phyloP scores from a whole-genome alignment of 1,140 invertebrate genomes.

The Orius insidiosus region DNA sequence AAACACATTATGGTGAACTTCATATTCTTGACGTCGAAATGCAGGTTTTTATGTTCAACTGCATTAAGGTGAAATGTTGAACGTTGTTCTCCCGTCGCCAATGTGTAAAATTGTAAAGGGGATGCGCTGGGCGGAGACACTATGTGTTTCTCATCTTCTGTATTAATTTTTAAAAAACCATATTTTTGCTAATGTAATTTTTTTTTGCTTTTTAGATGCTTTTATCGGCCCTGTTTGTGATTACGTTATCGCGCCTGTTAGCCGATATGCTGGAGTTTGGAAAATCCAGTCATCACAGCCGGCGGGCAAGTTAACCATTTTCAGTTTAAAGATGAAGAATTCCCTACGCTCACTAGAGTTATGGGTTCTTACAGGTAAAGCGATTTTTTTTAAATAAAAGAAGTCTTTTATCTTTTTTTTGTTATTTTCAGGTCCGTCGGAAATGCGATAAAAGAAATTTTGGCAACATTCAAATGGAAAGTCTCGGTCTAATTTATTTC shows the following conservation, averaged over 20 bases:
- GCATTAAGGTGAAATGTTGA: no score
- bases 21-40: no score
- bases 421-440: no score
- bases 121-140: no score
- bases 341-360: slow-evolving; percentile 64
- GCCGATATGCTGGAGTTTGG: slow-evolving; percentile 75
- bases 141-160: no score
- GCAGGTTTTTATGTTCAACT: no score
- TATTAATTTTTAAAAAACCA: no score
- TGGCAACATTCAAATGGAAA: slow-evolving; percentile 44
- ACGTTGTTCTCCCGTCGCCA: no score
- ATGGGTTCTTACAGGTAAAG: slow-evolving; percentile 55
- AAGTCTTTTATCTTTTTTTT: background rate
- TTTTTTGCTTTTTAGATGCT: slow-evolving; percentile 39
- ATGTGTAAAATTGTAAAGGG: no score
- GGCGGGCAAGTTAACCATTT: slow-evolving; percentile 70
- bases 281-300: slow-evolving; percentile 71
- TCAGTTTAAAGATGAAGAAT: slow-evolving; percentile 44
- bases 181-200: no score
- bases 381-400: background rate
- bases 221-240: slow-evolving; percentile 83
- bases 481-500: slow-evolving; percentile 48
- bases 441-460: background rate
- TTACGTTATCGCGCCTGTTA: slow-evolving; percentile 78
- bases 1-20: no score